Conservation (phyloP, 2,797 vertebrate genomes). For the Platalea minor region DNA sequence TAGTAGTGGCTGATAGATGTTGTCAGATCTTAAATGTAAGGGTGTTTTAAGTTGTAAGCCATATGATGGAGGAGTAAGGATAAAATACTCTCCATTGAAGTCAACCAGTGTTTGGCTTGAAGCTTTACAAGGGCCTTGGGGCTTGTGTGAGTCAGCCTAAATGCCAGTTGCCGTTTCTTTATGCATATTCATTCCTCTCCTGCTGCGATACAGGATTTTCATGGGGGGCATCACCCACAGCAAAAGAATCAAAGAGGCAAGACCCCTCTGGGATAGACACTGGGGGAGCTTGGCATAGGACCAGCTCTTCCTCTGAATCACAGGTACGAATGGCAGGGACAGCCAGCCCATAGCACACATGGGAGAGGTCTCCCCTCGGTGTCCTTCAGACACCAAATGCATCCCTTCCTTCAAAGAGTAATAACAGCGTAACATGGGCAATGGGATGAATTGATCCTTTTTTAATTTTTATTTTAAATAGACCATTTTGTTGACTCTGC, state of each 20-base stretch:
- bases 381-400: background rate
- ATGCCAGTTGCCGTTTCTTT: background rate
- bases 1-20: background rate
- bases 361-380: background rate
- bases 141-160: background rate
- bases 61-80: background rate
- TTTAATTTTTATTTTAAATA: background rate
- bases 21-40: background rate
- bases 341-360: background rate
- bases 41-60: background rate
- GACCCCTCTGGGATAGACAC: background rate
- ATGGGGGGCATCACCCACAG: background rate
- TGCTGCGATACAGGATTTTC: background rate
- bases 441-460: background rate
- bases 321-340: fast-evolving
- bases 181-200: background rate
- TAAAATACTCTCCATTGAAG: background rate
- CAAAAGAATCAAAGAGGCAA: background rate
- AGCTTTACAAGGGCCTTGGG: background rate
- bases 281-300: too few relatives aligned
- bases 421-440: too few relatives aligned
- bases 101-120: background rate
- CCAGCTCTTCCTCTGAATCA: background rate
- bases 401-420: background rate
- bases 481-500: background rate